phyloP scores from a whole-genome alignment of 30 jellyfish, hydroid and myxozoan genomes.

The Aurelia coerulea region DNA sequence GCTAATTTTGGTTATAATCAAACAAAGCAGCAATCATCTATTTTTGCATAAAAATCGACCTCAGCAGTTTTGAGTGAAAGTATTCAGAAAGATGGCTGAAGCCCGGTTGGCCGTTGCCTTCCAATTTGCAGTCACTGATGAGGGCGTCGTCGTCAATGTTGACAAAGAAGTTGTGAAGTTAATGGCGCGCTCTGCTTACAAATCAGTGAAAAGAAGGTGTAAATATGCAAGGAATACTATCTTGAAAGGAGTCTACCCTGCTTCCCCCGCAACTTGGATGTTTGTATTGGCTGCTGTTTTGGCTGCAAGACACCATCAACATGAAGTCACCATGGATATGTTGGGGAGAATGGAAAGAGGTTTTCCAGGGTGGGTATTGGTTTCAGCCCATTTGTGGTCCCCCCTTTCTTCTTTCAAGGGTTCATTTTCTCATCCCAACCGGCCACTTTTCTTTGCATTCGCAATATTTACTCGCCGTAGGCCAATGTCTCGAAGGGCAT shows the following conservation, averaged over 20 bases:
- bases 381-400: neutral
- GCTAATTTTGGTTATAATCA: too few relatives aligned
- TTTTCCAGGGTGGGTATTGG: conserved; percentile 92
- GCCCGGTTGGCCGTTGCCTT: conserved; percentile 98
- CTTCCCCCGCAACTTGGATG: conserved; percentile 99
- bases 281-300: conserved; percentile 94
- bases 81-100: conserved; percentile 83
- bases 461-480: too few relatives aligned
- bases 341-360: conserved; percentile 90
- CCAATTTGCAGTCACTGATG: conserved; percentile 98
- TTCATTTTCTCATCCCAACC: too few relatives aligned
- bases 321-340: conserved; percentile 89
- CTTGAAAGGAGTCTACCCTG: conserved; percentile 96
- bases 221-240: conserved; percentile 88
- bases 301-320: conserved; percentile 94
- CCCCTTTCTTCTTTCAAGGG: too few relatives aligned
- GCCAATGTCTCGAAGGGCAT: too few relatives aligned
- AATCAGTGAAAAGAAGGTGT: conserved; percentile 93
- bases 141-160: conserved; percentile 95
- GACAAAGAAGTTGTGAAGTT: conserved; percentile 94
- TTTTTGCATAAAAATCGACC: too few relatives aligned
- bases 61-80: too few relatives aligned
- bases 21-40: too few relatives aligned
- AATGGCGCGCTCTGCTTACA: conserved; percentile 92
- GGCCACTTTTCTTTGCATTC: too few relatives aligned